Conservation (phyloP, 2,113 vertebrate genomes). For the Naja naja region DNA sequence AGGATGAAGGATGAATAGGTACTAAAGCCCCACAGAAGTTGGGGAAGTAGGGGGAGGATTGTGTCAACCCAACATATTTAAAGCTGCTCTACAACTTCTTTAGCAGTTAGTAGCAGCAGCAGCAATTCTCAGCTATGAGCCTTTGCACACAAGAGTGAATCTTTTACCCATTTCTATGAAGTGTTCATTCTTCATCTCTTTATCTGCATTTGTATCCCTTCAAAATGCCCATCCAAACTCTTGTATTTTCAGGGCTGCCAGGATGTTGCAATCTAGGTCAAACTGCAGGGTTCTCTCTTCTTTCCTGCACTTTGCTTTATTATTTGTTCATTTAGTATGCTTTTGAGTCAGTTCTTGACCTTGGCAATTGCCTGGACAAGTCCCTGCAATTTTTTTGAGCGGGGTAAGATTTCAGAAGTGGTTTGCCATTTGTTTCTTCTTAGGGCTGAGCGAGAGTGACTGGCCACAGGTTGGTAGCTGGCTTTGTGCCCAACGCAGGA, state of each 20-base stretch:
- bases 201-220: background rate
- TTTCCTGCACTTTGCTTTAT: background rate
- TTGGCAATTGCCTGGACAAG: background rate
- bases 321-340: background rate
- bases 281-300: background rate
- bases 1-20: constrained; percentile 1
- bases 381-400: background rate
- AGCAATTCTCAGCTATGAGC: background rate
- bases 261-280: background rate
- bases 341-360: background rate
- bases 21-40: background rate
- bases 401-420: background rate
- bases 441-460: background rate
- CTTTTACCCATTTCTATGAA: background rate
- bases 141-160: background rate
- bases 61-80: background rate
- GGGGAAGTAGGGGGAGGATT: background rate
- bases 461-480: background rate
- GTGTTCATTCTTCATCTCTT: background rate
- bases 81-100: background rate
- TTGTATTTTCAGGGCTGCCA: background rate
- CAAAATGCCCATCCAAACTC: background rate
- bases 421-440: background rate
- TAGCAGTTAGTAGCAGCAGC: background rate
- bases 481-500: background rate